Evolutionary conservation across 2,888 invertebrate species (phyloP), one percentile per base, ranked within the genome.

Genomic region (Brenthis hecate): DNA sequence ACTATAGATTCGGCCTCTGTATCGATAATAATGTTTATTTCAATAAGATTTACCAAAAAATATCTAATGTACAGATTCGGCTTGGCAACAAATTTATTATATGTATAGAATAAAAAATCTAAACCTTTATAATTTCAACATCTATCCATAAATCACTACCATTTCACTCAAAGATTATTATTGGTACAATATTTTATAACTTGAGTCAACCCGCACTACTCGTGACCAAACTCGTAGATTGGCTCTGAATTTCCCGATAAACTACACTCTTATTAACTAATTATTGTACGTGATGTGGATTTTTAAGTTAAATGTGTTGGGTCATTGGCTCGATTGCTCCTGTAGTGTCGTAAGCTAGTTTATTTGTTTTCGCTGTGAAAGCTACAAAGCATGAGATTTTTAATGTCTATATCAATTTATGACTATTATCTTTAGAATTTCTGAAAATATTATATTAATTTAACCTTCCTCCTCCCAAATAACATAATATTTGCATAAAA

Each of bases 191-290:
- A 56, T 66, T 60, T 55, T 61, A 2, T 56, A 56, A 74, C 74
- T 68, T 76, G 72, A 78, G 76, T 78, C 81, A 71, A 78, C 81
- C 81, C 80, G 77, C 76, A 75, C 57, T 73, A 71, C 78, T 75
- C 76, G 77, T 77, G 75, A 79, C 79, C 76, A 73, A 68, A 63
- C 66, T 64, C 55, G 64, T 75, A 73, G 73, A 74, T 74, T 78
- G 77, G 69, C 78, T 80, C 76, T 78, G 81, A 82, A 85, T 84
- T 81, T 81, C 81, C 80, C 83, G 83, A 85, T 84, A 83, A 82
- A 86, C 80, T 78, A 79, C 78, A 80, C 79, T 79, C 79, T 85
- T 85, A 86, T 87, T 87, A 75, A 75, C 74, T 73, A 74, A 75
- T 74, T 75, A 73, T 74, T 75, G 72, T 72, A 73, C 68, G 73